These are phyloP conservation scores for Dynastes maya DNA, from an alignment of 2,888 invertebrate species.

Conservation along the genomic window DNA sequence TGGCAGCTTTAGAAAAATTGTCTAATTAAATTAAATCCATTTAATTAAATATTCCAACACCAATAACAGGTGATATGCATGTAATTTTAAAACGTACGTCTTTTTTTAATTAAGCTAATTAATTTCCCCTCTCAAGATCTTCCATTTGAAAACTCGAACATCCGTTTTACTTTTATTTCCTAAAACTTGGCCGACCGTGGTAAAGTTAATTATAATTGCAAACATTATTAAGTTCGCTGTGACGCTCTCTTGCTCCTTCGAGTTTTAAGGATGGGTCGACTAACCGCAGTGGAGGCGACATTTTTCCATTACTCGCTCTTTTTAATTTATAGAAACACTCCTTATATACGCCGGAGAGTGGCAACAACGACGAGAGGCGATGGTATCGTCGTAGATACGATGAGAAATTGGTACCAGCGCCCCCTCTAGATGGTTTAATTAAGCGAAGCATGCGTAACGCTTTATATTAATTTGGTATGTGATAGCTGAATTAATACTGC, in stretches of 20 bases:
- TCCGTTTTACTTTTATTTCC: constrained; percentile 12
- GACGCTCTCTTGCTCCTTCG: background rate
- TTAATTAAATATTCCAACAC: background rate
- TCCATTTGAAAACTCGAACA: constrained; percentile 4
- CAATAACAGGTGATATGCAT: background rate
- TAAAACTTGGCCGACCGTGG: background rate
- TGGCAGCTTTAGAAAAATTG: no score
- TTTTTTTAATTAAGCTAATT: constrained; percentile 26
- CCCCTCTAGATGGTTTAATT: constrained; percentile 37
- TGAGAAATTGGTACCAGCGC: constrained; percentile 28
- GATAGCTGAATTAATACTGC: constrained; percentile 40
- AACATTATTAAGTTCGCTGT: constrained; percentile 21
- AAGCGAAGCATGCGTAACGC: constrained; percentile 41
- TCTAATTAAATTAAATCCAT: no score
- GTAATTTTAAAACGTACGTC: background rate
- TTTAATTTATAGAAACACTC: constrained; percentile 14
- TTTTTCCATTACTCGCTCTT: constrained; percentile 16
- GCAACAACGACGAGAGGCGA: no score
- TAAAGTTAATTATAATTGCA: constrained; percentile 25
- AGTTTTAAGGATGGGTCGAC: background rate
- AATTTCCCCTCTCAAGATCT: background rate
- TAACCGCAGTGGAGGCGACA: background rate
- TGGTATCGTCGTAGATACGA: background rate
- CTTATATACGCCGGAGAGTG: no score
- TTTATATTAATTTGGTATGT: constrained; percentile 37